Conservation (phyloP, 2,888 invertebrate species). For the Drosophila monieri region DNA sequence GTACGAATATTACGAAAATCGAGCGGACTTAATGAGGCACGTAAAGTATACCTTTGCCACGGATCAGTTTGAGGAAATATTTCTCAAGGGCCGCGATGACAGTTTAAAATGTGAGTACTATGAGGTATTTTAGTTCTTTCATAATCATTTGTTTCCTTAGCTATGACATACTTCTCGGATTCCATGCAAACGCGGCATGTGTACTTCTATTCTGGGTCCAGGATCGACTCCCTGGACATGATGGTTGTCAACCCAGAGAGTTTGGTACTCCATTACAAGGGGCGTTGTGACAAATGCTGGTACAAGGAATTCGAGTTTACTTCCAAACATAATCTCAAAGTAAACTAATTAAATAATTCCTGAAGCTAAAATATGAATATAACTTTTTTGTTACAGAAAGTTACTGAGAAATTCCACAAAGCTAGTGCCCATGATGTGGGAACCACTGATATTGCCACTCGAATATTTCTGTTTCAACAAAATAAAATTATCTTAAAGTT, state of each 20-base stretch:
- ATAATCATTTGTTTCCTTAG: conserved; percentile 54
- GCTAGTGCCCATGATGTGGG: conserved; percentile 83
- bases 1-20: conserved; percentile 87
- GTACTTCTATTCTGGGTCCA: conserved; percentile 84
- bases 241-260: conserved; percentile 85
- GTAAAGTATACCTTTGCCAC: conserved; percentile 85
- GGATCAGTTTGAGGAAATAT: conserved; percentile 86
- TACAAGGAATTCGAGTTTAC: conserved; percentile 72
- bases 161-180: conserved; percentile 67
- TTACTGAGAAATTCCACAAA: conserved; percentile 87
- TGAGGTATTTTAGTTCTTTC: neutral
- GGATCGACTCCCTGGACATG: conserved; percentile 89
- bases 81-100: conserved; percentile 88
- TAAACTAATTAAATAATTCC: conserved; percentile 33
- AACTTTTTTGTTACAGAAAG: conserved; percentile 82
- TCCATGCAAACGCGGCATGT: conserved; percentile 76
- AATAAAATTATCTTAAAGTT: conserved; percentile 84
- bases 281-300: conserved; percentile 85
- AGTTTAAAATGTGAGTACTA: conserved; percentile 87
- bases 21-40: conserved; percentile 87
- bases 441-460: conserved; percentile 86
- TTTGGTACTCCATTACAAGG: conserved; percentile 86
- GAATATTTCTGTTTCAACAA: conserved; percentile 87
- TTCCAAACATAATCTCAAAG: conserved; percentile 54
- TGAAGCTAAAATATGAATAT: no score